Evolutionary conservation across 1,140 invertebrate species (phyloP), one percentile per base, ranked within the genome.

Genomic region (Cyclargus thomasi): DNA sequence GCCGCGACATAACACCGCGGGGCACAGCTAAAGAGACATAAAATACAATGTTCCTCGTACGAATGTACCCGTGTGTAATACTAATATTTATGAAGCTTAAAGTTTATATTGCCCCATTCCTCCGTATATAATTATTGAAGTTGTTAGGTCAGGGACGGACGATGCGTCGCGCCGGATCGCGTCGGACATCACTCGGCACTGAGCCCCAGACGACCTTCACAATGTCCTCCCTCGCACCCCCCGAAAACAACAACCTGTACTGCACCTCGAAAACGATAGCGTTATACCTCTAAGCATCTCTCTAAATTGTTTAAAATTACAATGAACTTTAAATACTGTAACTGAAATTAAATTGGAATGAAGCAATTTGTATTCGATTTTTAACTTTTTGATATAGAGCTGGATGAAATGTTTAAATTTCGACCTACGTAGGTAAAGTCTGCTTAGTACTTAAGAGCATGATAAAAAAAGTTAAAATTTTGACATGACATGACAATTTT

Each of bases 141-240:
- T 18, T 20, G 55, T 57, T 59, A 59, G 55, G 55, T 59, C 55
- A 59, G 55, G 55, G 55, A 20, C 55, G 55, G 55, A 20, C 55
- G 55, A 20, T 53, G 1, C 36, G 39, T 47, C 39, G 10, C 39
- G 39, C 14, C 39, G 39, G 39, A 8, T 47, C 39, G 39, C 39
- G 39, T 47, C 39, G 39, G 39, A 47, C 39, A 47, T 47, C 39
- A 47, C 39, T 47, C 39, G 39, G 14, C 29, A 0, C 29, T 29
- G 39, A 47, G 39, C 39, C 39, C 39, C 39, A 47, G 39, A 47
- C 39, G 39, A 47, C 39, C 39, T 47, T 47, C 39, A 16, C 14
- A 47, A 29, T 11, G 39, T 47, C 39, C 39, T 47, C 14, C 39
- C 39, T 47, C 14, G 10, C 14, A 47, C 14, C 14, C 14, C 11